These are phyloP conservation scores for Saccopteryx bilineata DNA, from an alignment of 2,113 vertebrate genomes.

Conservation along the genomic window DNA sequence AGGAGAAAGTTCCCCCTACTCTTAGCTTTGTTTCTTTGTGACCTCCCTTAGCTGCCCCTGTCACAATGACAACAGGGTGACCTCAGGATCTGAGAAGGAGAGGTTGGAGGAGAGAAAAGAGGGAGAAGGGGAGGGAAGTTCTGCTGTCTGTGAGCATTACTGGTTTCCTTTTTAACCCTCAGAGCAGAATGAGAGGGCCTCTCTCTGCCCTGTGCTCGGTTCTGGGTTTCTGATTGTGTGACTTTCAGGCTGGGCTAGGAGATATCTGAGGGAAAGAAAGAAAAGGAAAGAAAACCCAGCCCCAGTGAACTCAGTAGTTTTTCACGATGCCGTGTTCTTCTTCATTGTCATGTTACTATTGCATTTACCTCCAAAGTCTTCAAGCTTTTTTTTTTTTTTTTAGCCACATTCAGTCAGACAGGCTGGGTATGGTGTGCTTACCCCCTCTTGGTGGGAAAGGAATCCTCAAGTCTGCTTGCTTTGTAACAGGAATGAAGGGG, in stretches of 20 bases:
- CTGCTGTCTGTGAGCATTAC: too few relatives aligned
- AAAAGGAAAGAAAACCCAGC: not conserved
- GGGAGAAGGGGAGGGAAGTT: rapidly evolving
- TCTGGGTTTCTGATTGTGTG: not conserved
- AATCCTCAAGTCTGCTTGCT: not conserved
- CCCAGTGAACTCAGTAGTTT: not conserved
- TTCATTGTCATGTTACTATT: not conserved
- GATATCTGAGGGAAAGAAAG: not conserved
- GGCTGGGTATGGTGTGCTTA: too few relatives aligned
- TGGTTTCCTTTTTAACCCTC: not conserved
- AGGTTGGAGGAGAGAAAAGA: not conserved
- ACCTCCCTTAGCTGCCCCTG: not conserved
- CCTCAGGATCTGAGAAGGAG: not conserved
- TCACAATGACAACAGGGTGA: not conserved
- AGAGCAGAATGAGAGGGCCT: not conserved
- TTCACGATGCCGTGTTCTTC: not conserved
- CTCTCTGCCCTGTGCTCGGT: not conserved
- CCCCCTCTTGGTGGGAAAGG: not conserved
- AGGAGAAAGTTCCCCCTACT: not conserved
- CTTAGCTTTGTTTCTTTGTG: not conserved
- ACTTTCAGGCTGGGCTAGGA: not conserved
- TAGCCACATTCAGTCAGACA: not conserved
- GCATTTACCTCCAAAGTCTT: not conserved
- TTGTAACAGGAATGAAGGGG: too few relatives aligned
- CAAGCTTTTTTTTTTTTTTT: not conserved